phyloP scores from a whole-genome alignment of 2,797 vertebrate genomes.

The Xyrichtys novacula region DNA sequence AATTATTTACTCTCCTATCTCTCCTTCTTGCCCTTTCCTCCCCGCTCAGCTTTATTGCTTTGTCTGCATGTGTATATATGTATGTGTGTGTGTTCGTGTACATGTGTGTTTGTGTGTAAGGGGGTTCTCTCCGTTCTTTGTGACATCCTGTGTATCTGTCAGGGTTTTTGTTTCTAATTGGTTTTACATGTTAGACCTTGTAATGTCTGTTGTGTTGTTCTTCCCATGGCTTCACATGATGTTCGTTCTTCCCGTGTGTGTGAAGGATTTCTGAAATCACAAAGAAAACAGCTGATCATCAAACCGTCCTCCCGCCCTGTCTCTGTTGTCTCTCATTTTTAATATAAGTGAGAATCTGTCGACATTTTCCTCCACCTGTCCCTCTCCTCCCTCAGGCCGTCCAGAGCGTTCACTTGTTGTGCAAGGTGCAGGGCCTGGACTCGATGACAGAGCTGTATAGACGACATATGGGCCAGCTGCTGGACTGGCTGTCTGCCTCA shows the following conservation, averaged over 20 bases:
- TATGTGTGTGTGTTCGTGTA: slow-evolving; percentile 4
- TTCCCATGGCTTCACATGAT: slow-evolving; percentile 64
- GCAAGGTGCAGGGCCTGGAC: slow-evolving; percentile 79
- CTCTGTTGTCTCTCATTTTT: neutral
- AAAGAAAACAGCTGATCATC: slow-evolving; percentile 29
- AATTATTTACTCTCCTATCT: slow-evolving; percentile 73
- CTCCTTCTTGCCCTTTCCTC: slow-evolving; percentile 60
- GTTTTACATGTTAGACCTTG: slow-evolving; percentile 53
- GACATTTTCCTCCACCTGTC: neutral
- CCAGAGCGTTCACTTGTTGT: slow-evolving; percentile 82
- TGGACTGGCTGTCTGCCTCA: slow-evolving; percentile 86
- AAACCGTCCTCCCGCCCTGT: neutral
- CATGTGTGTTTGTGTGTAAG: slow-evolving; percentile 19
- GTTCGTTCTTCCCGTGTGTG: slow-evolving; percentile 17
- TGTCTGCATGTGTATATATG: slow-evolving; percentile 29
- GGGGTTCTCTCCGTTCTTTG: slow-evolving; percentile 38
- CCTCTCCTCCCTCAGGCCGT: slow-evolving; percentile 81
- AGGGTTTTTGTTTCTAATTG: slow-evolving; percentile 47
- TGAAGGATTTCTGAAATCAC: slow-evolving; percentile 27
- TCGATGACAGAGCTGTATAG: slow-evolving; percentile 84
- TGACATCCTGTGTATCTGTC: slow-evolving; percentile 64
- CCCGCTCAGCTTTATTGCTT: slow-evolving; percentile 53
- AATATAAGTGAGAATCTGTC: neutral
- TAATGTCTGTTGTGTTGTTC: slow-evolving; percentile 57
- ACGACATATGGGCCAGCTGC: slow-evolving; percentile 86